Conservation (phyloP, 2,113 vertebrate genomes). For the Channa argus region DNA sequence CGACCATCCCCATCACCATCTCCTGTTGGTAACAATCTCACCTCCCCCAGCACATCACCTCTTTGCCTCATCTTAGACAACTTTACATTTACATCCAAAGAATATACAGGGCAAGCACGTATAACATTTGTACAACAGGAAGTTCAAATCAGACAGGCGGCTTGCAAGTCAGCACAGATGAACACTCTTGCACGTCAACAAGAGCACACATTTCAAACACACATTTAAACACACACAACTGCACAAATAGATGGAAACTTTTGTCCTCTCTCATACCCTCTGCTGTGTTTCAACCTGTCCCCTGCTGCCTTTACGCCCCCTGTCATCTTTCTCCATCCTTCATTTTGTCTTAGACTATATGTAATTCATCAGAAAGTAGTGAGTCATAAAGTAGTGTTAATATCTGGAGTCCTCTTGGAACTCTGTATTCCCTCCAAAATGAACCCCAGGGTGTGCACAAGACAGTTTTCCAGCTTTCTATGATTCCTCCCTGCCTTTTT, state of each 20-base stretch:
- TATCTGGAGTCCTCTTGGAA: constrained; percentile 45
- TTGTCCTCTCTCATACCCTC: constrained; percentile 56
- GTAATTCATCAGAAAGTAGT: constrained; percentile 32
- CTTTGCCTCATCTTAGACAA: constrained; percentile 24
- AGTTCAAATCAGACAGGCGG: constrained; percentile 23
- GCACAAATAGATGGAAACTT: constrained; percentile 56
- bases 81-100: constrained; percentile 29
- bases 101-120: constrained; percentile 7
- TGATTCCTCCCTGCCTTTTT: constrained; percentile 59
- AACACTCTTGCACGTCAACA: constrained; percentile 2
- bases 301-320: constrained; percentile 54
- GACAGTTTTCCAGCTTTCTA: constrained; percentile 38
- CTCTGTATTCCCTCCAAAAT: constrained; percentile 37
- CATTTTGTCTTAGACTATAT: constrained; percentile 30
- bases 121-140: constrained; percentile 1
- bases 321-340: constrained; percentile 39
- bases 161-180: constrained; percentile 18
- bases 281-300: constrained; percentile 57
- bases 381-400: constrained; percentile 45
- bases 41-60: constrained; percentile 53
- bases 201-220: constrained; percentile 14
- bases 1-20: constrained; percentile 62
- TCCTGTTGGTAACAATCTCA: constrained; percentile 1
- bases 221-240: constrained; percentile 10
- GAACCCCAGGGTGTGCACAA: constrained; percentile 40